Percentiles rank a stretch among this genome's conserved stretches.
Evolutionary conservation across 2,113 vertebrate species (phyloP).

Genomic region (Myotis yumanensis): DNA sequence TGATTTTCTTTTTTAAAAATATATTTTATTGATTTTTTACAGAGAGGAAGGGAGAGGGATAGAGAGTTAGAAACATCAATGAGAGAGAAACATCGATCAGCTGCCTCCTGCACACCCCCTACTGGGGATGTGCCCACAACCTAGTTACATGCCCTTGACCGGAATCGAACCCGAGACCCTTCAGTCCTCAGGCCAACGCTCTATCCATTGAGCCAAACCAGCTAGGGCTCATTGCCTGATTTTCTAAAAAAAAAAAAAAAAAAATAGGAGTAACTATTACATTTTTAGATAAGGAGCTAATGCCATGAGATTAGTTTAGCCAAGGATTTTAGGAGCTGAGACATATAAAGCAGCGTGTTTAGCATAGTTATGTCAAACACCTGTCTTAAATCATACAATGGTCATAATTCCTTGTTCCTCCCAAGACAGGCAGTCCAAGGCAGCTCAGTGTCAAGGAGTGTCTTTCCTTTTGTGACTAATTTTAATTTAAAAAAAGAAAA

Average conservation of each 20-base stretch:
- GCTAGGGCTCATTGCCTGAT: neutral
- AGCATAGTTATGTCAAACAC: fast-evolving
- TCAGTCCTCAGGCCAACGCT: too few relatives aligned
- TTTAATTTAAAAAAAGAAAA: neutral
- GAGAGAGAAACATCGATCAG: too few relatives aligned
- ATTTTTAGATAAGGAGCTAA: neutral
- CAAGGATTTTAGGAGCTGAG: neutral
- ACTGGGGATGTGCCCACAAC: too few relatives aligned
- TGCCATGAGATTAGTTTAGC: neutral
- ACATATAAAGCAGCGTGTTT: neutral
- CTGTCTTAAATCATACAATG: too few relatives aligned
- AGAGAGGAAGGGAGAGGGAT: too few relatives aligned
- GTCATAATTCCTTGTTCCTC: neutral
- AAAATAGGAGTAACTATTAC: neutral
- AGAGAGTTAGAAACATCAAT: too few relatives aligned
- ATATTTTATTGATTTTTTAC: too few relatives aligned
- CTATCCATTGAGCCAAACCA: too few relatives aligned
- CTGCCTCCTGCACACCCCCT: too few relatives aligned
- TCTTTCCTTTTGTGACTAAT: neutral
- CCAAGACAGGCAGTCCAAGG: neutral
- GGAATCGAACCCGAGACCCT: too few relatives aligned
- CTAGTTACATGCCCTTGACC: too few relatives aligned
- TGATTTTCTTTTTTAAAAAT: neutral
- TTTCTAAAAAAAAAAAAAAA: neutral
- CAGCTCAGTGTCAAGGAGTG: neutral